Conservation (phyloP, 2,888 invertebrate species). For the Mantis religiosa region DNA sequence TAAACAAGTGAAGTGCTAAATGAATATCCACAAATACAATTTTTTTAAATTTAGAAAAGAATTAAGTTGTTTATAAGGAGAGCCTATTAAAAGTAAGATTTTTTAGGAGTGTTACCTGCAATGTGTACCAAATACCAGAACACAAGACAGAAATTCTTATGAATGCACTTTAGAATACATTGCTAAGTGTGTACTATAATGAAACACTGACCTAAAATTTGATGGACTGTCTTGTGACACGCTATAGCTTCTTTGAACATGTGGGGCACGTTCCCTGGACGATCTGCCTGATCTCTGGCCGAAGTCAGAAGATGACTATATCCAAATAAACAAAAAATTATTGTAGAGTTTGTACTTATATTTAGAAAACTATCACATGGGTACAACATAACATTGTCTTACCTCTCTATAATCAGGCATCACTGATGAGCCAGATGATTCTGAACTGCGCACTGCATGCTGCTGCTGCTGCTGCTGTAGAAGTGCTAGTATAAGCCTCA, state of each 20-base stretch:
- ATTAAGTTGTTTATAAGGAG: no score
- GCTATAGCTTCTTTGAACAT: constrained; percentile 24
- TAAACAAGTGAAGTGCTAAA: neutral
- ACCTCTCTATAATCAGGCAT: constrained; percentile 32
- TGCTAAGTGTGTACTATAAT: neutral
- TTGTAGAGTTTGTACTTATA: neutral
- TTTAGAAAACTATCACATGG: neutral
- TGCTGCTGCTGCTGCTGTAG: constrained; percentile 58
- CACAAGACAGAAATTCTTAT: no score
- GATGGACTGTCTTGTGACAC: constrained; percentile 26
- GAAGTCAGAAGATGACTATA: constrained; percentile 29
- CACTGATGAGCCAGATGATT: constrained; percentile 32
- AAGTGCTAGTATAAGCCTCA: constrained; percentile 65
- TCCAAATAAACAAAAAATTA: neutral
- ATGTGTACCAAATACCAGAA: no score
- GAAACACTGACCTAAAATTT: constrained; percentile 17
- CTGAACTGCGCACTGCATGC: constrained; percentile 29
- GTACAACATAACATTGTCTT: neutral
- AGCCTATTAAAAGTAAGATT: no score
- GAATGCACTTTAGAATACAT: no score
- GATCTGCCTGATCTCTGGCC: constrained; percentile 24
- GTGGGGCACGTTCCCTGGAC: constrained; percentile 19
- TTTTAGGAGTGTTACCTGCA: no score
- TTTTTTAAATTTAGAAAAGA: no score
- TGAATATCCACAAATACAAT: no score